Conservation (phyloP, 2,113 vertebrate genomes). For the Pelmatolapia mariae region DNA sequence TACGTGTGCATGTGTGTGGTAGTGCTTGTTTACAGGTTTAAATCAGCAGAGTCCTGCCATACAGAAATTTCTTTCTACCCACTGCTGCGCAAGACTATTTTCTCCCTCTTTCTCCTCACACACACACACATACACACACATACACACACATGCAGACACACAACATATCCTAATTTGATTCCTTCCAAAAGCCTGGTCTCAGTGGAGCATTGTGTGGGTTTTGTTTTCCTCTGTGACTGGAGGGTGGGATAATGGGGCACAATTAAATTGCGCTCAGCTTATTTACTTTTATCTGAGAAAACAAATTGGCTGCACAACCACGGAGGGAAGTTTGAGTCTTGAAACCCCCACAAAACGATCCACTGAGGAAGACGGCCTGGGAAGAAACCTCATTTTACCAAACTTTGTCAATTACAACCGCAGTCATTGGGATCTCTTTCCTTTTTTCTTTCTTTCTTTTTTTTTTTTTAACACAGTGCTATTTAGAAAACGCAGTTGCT, state of each 20-base stretch:
- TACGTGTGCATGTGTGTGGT: not conserved
- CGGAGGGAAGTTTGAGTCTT: slow-evolving; percentile 2
- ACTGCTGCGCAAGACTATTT: not conserved
- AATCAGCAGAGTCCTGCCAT: not conserved
- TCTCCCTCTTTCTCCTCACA: not conserved
- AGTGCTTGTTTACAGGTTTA: slow-evolving; percentile 10
- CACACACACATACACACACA: not conserved
- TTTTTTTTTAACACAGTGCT: not conserved
- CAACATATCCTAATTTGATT: slow-evolving; percentile 42
- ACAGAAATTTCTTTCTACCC: not conserved
- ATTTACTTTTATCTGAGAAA: slow-evolving; percentile 68
- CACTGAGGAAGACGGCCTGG: slow-evolving; percentile 10
- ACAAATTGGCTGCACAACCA: slow-evolving; percentile 57
- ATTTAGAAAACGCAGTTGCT: slow-evolving; percentile 18
- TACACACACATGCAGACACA: not conserved
- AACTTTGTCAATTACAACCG: slow-evolving; percentile 54
- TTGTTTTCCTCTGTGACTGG: slow-evolving; percentile 45
- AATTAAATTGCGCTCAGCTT: slow-evolving; percentile 65
- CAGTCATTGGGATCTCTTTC: slow-evolving; percentile 25
- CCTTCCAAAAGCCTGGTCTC: slow-evolving; percentile 45
- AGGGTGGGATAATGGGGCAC: slow-evolving; percentile 61
- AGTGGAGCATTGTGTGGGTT: slow-evolving; percentile 48
- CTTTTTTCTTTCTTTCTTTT: not conserved
- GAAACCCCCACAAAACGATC: slow-evolving; percentile 34
- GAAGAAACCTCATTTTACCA: slow-evolving; percentile 32